Percentiles rank a stretch among this genome's conserved stretches.
These are phyloP conservation scores for Tribolium castaneum DNA, from an alignment of 1,140 invertebrate species.

Conservation along the genomic window DNA sequence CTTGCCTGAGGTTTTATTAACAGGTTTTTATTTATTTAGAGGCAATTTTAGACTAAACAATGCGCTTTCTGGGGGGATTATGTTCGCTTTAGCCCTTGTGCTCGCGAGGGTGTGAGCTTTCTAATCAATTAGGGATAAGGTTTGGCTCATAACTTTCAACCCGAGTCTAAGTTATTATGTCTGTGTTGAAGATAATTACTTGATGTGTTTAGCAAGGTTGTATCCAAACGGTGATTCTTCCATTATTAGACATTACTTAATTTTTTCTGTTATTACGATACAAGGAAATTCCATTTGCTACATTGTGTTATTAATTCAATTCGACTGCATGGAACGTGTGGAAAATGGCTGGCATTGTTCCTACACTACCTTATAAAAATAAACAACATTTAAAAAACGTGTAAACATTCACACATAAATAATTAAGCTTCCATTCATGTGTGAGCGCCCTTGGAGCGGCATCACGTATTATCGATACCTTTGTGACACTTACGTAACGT, in stretches of 20 bases:
- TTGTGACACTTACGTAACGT: not conserved
- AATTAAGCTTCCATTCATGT: slow-evolving; percentile 13
- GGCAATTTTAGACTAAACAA: not conserved
- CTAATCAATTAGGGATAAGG: slow-evolving; percentile 22
- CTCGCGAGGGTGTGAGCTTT: slow-evolving; percentile 16
- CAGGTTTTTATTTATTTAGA: slow-evolving; percentile 29
- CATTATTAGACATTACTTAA: not conserved
- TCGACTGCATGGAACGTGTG: not conserved
- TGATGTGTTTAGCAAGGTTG: slow-evolving; percentile 5
- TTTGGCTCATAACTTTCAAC: slow-evolving; percentile 17
- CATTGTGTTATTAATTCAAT: not conserved
- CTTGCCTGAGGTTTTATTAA: slow-evolving; percentile 5
- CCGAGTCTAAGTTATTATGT: slow-evolving; percentile 13
- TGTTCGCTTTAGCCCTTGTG: not conserved
- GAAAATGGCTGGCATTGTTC: not conserved
- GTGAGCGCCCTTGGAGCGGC: not conserved
- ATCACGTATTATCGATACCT: slow-evolving; percentile 2
- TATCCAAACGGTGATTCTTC: not conserved
- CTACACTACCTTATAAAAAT: not conserved
- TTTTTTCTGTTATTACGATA: not conserved
- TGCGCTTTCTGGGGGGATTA: not conserved
- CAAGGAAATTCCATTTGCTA: slow-evolving; percentile 3
- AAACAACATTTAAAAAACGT: slow-evolving; percentile 8
- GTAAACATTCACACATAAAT: slow-evolving; percentile 17
- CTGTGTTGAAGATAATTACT: slow-evolving; percentile 7